phyloP scores from a whole-genome alignment of 2,797 vertebrate genomes.

The Pyrocephalus nanus region DNA sequence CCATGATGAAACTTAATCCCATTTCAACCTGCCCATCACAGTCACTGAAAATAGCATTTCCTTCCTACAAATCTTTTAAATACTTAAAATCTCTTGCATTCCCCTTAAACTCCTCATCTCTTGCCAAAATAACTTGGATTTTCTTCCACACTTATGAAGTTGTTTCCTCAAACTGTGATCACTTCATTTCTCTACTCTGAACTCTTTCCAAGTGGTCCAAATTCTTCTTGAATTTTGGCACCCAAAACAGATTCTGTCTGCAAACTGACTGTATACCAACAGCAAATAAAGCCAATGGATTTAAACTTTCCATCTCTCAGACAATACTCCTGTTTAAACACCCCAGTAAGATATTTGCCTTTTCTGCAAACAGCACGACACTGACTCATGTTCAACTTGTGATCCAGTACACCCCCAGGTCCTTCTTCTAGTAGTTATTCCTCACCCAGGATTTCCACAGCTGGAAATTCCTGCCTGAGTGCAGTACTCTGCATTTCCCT shows the following conservation, averaged over 20 bases:
- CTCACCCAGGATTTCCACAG: conserved; percentile 5
- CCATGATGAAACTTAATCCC: background rate
- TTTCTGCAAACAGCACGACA: conserved; percentile 50
- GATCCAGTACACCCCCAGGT: conserved; percentile 61
- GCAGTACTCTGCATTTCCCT: background rate
- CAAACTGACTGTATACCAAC: background rate
- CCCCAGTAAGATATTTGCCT: conserved; percentile 8
- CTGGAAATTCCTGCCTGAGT: background rate
- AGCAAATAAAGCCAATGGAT: background rate
- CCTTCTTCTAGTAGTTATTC: conserved; percentile 44
- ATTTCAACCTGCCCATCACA: background rate
- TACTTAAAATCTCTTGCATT: conserved; percentile 12
- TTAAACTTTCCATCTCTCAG: background rate
- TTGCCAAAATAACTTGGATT: conserved; percentile 33
- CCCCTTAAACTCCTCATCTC: background rate
- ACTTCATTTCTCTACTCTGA: conserved; percentile 22
- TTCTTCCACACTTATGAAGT: conserved; percentile 25
- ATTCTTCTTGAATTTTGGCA: conserved; percentile 27
- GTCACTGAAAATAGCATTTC: background rate
- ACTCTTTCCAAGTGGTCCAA: conserved; percentile 36
- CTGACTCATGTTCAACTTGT: conserved; percentile 64
- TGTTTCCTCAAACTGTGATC: conserved; percentile 19
- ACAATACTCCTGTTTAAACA: conserved; percentile 21
- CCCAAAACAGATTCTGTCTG: background rate
- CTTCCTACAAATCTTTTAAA: conserved; percentile 3